phyloP scores from a whole-genome alignment of 1,140 invertebrate genomes.

The Trinorchestia longiramus region DNA sequence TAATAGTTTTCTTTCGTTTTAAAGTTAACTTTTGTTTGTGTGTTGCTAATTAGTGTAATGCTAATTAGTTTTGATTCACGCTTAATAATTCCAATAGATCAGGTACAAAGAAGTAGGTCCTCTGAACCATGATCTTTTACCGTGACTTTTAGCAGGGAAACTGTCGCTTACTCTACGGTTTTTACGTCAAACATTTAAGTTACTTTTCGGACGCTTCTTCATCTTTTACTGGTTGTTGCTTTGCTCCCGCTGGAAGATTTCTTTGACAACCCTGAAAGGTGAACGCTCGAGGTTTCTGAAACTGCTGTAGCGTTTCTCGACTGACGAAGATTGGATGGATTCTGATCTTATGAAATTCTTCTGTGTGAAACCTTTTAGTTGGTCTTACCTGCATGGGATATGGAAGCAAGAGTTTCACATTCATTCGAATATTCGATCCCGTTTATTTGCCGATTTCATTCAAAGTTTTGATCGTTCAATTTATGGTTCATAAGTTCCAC shows the following conservation, averaged over 20 bases:
- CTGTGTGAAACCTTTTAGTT: not conserved
- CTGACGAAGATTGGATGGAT: not conserved
- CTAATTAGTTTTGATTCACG: too few species aligned
- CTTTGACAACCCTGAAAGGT: not conserved
- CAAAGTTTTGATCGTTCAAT: not conserved
- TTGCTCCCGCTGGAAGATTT: not conserved
- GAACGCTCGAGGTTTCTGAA: not conserved
- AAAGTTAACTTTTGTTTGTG: too few species aligned
- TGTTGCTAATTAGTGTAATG: too few species aligned
- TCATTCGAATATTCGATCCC: not conserved
- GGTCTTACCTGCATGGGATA: not conserved
- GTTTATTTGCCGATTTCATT: not conserved
- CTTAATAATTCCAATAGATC: too few species aligned
- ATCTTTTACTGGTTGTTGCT: not conserved
- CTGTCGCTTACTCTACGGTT: not conserved
- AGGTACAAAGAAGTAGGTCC: not conserved
- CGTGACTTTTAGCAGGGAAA: not conserved
- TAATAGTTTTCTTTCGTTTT: too few species aligned
- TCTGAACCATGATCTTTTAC: not conserved
- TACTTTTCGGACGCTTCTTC: not conserved
- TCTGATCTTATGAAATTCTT: conserved; percentile 2
- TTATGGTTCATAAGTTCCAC: not conserved
- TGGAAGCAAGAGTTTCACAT: not conserved
- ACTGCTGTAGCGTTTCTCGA: not conserved
- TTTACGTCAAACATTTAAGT: not conserved